Evolutionary conservation across 2,113 vertebrate species (phyloP).

Genomic region (Phoenicopterus ruber): DNA sequence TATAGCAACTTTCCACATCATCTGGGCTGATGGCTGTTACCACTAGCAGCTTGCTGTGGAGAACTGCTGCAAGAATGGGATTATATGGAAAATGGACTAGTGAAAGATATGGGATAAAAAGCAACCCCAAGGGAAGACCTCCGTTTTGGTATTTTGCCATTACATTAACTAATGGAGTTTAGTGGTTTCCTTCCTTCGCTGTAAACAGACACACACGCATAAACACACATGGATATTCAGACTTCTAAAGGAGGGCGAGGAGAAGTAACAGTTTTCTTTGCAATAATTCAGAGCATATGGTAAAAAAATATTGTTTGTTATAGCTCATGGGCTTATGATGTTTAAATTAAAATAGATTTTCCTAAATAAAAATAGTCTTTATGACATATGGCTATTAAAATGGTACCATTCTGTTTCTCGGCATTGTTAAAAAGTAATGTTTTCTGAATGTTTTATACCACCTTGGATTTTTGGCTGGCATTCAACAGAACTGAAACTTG

Average conservation of each 20-base stretch:
- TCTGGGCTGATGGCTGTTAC: background rate
- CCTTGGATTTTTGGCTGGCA: constrained; percentile 54
- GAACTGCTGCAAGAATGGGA: background rate
- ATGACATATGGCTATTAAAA: constrained; percentile 72
- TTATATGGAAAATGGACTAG: background rate
- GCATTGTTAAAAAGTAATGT: constrained; percentile 72
- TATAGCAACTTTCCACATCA: constrained; percentile 39
- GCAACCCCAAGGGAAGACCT: background rate
- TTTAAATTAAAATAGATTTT: constrained; percentile 83
- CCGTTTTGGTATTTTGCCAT: constrained; percentile 26
- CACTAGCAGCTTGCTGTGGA: background rate
- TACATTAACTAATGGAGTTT: constrained; percentile 28
- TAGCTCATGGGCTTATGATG: constrained; percentile 78
- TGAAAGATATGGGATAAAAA: constrained; percentile 9
- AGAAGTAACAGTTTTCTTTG: constrained; percentile 60
- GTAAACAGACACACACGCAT: background rate
- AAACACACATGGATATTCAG: background rate
- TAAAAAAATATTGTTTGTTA: constrained; percentile 71
- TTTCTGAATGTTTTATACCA: constrained; percentile 67
- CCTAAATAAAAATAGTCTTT: constrained; percentile 81
- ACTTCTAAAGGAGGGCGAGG: constrained; percentile 43
- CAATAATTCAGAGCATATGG: constrained; percentile 77
- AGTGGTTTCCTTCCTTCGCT: constrained; percentile 21
- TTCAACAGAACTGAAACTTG: background rate
- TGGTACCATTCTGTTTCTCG: constrained; percentile 62